Evolutionary conservation across 2,888 invertebrate species (phyloP).

Genomic region (Sipunculus nudus): DNA sequence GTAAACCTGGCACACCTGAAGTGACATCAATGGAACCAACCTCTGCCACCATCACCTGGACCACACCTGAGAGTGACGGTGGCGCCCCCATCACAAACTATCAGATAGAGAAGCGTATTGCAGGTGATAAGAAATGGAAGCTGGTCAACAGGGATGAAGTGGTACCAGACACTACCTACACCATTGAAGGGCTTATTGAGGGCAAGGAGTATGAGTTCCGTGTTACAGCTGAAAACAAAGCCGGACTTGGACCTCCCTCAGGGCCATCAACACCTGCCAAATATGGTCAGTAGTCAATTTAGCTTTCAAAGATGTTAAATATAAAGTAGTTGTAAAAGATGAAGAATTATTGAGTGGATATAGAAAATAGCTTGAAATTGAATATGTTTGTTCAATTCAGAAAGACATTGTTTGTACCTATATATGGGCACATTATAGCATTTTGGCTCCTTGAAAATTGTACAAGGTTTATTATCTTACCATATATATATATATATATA

Average conservation of each 20-base stretch:
- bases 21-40: conserved; percentile 71
- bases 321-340: too few species aligned
- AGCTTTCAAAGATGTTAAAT: too few species aligned
- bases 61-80: conserved; percentile 55
- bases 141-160: conserved; percentile 9
- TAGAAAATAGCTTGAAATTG: too few species aligned
- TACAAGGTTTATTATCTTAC: too few species aligned
- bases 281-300: conserved; percentile 30
- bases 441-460: too few species aligned
- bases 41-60: conserved; percentile 76
- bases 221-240: conserved; percentile 88
- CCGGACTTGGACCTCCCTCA: conserved; percentile 88
- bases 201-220: conserved; percentile 90
- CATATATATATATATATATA: too few species aligned
- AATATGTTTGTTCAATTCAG: too few species aligned
- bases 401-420: too few species aligned
- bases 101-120: conserved; percentile 44
- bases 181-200: conserved; percentile 59
- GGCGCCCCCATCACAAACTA: conserved; percentile 55
- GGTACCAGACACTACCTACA: conserved; percentile 23
- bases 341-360: too few species aligned
- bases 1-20: conserved; percentile 42
- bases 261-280: conserved; percentile 59
- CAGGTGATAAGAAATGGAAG: conserved; percentile 28
- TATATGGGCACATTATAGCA: too few species aligned